Evolutionary conservation across 1,140 invertebrate species (phyloP).

Genomic region (Grapholita molesta): DNA sequence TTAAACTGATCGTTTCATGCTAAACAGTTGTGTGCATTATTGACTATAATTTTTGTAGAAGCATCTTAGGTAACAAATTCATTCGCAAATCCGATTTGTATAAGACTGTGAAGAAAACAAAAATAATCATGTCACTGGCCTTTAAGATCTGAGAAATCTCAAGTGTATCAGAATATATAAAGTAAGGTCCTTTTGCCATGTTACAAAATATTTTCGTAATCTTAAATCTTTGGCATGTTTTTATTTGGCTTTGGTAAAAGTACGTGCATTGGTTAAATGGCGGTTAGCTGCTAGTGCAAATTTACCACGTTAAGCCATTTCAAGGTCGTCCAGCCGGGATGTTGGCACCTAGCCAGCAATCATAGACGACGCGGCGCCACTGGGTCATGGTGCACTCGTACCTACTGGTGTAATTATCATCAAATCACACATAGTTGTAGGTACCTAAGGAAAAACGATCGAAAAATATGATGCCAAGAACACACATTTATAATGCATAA

Average conservation of each 20-base stretch:
- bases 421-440: conserved; percentile 24
- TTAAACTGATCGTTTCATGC: background rate
- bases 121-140: too few relatives aligned
- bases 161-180: too few relatives aligned
- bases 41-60: background rate
- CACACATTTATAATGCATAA: background rate
- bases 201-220: too few relatives aligned
- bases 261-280: too few relatives aligned
- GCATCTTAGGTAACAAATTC: too few relatives aligned
- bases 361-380: conserved; percentile 53
- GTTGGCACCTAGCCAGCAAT: conserved; percentile 45
- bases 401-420: conserved; percentile 18
- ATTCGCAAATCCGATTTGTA: too few relatives aligned
- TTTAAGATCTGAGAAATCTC: too few relatives aligned
- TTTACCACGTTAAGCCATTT: conserved; percentile 16
- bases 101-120: too few relatives aligned
- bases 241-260: too few relatives aligned
- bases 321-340: conserved; percentile 31
- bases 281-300: background rate
- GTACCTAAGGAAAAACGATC: background rate
- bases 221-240: too few relatives aligned
- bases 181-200: too few relatives aligned
- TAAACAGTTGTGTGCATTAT: background rate
- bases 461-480: background rate
- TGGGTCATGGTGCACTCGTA: conserved; percentile 25